These are phyloP conservation scores for Poeciliopsis occidentalis DNA, from an alignment of 2,113 vertebrate genomes.

Conservation along the genomic window DNA sequence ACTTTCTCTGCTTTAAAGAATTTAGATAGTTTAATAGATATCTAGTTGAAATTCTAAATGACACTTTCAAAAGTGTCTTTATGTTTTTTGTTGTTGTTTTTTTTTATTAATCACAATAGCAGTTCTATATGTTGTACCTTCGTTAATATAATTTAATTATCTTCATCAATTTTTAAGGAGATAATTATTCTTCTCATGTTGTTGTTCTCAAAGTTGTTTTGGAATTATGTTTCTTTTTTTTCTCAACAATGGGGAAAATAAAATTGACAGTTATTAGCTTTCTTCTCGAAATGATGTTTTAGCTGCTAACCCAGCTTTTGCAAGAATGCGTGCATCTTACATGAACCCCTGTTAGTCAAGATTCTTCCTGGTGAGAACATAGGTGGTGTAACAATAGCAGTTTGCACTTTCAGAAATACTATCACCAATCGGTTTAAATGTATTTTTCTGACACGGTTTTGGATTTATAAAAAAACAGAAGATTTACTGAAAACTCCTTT, in stretches of 20 bases:
- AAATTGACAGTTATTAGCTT: not conserved
- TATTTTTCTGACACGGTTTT: not conserved
- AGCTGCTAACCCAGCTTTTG: not conserved
- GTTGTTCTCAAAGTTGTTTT: slow-evolving; percentile 7
- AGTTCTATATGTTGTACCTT: not conserved
- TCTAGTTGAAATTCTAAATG: not conserved
- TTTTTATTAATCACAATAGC: too few relatives aligned
- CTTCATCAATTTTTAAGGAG: not conserved
- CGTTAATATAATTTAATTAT: not conserved
- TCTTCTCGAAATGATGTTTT: not conserved
- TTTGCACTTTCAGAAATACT: slow-evolving; percentile 39
- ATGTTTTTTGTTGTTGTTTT: not conserved
- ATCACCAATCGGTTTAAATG: not conserved
- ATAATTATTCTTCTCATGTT: not conserved
- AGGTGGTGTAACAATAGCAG: slow-evolving; percentile 44
- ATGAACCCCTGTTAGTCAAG: not conserved
- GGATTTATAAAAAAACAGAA: not conserved
- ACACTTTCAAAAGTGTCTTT: not conserved
- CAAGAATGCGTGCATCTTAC: not conserved
- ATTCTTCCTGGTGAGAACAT: slow-evolving; percentile 1
- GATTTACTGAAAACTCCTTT: too few relatives aligned
- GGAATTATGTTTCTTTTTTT: slow-evolving; percentile 7
- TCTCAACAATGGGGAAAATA: not conserved
- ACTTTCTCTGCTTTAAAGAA: not conserved
- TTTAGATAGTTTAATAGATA: not conserved